phyloP scores from a whole-genome alignment of 2,113 vertebrate genomes.

The Corythaixoides concolor region DNA sequence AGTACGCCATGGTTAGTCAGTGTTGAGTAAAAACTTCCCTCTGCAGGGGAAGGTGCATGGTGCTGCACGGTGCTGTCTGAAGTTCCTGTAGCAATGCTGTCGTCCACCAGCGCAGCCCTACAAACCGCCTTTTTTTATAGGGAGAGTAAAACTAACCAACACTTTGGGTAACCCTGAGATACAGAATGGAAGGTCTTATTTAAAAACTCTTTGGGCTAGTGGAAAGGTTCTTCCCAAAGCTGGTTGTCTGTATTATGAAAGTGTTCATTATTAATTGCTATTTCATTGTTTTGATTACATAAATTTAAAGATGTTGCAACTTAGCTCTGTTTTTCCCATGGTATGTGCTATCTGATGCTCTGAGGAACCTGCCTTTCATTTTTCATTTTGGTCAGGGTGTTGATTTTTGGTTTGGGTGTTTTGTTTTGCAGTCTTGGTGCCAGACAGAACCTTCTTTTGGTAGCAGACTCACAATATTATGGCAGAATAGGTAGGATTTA shows the following conservation, averaged over 20 bases:
- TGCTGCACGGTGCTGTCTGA: not conserved
- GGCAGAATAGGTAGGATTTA: not conserved
- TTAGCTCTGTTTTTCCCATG: slow-evolving; percentile 10
- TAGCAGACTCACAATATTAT: not conserved
- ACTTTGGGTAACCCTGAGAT: not conserved
- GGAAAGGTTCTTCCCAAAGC: not conserved
- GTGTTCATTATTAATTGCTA: slow-evolving; percentile 58
- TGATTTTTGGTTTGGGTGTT: not conserved
- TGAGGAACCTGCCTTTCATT: slow-evolving; percentile 61
- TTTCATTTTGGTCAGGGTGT: slow-evolving; percentile 44
- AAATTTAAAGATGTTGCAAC: slow-evolving; percentile 67
- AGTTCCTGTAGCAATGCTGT: not conserved
- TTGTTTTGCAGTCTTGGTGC: not conserved
- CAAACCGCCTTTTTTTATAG: not conserved
- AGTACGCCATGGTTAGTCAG: not conserved
- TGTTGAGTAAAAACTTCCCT: not conserved
- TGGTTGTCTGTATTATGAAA: slow-evolving; percentile 26
- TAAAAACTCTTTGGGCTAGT: not conserved
- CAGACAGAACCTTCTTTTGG: not conserved
- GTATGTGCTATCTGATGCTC: slow-evolving; percentile 59
- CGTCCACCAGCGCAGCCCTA: not conserved
- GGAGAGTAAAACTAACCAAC: not conserved
- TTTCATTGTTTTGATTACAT: slow-evolving; percentile 62
- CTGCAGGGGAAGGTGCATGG: accelerated
- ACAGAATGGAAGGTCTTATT: not conserved